Conservation (phyloP, 1,140 invertebrate genomes). For the Argopecten irradians region DNA sequence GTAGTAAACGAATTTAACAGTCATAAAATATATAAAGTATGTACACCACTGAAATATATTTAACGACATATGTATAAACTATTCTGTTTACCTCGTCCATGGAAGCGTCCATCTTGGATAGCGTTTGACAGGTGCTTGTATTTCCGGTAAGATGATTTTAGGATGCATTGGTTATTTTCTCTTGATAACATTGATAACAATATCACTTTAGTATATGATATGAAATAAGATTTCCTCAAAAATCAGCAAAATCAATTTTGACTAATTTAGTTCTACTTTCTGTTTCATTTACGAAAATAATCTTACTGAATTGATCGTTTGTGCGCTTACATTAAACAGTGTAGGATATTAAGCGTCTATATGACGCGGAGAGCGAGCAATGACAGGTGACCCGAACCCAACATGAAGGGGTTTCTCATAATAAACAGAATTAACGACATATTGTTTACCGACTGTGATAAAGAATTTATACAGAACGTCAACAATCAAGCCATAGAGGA, state of each 20-base stretch:
- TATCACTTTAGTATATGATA: too few species aligned
- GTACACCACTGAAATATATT: not conserved
- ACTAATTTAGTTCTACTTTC: not conserved
- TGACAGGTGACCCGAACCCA: conserved; percentile 15
- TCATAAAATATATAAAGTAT: not conserved
- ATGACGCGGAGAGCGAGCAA: not conserved
- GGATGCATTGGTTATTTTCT: too few species aligned
- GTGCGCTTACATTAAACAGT: not conserved
- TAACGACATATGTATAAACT: not conserved
- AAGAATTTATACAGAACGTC: conserved; percentile 84
- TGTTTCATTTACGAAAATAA: not conserved
- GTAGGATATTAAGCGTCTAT: not conserved
- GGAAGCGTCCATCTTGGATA: conserved; percentile 14
- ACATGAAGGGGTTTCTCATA: conserved; percentile 71
- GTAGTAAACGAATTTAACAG: too few species aligned
- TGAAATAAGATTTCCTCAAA: too few species aligned
- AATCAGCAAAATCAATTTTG: too few species aligned
- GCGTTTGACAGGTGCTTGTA: not conserved
- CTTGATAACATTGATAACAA: too few species aligned
- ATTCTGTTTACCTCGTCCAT: conserved; percentile 1
- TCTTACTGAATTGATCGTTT: not conserved
- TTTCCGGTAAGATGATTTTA: not conserved
- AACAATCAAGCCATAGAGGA: conserved; percentile 82
- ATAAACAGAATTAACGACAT: conserved; percentile 83
- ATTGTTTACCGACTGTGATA: conserved; percentile 87